phyloP scores from a whole-genome alignment of 2,113 vertebrate species.

The Festucalex cinctus region DNA sequence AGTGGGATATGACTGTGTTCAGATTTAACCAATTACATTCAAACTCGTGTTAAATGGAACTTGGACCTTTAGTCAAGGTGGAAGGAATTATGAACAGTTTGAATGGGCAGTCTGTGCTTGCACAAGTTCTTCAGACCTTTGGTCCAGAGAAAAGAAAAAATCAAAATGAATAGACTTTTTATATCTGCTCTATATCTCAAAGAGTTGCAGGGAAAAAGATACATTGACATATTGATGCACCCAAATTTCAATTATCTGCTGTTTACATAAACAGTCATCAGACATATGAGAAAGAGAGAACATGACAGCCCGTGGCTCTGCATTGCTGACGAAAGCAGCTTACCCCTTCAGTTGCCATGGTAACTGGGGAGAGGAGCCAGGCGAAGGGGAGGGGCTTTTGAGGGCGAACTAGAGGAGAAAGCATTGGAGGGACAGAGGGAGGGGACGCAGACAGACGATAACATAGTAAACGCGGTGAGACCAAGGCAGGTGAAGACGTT shows the following conservation, averaged over 20 bases:
- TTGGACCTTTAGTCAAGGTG: too few species aligned
- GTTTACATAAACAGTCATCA: slow-evolving; percentile 68
- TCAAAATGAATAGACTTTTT: too few species aligned
- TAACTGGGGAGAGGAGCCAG: slow-evolving; percentile 79
- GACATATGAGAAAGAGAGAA: slow-evolving; percentile 48
- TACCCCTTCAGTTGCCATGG: slow-evolving; percentile 88
- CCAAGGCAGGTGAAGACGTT: slow-evolving; percentile 34
- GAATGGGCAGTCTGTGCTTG: too few species aligned
- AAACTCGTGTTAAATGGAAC: neutral
- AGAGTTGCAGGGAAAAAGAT: slow-evolving; percentile 10
- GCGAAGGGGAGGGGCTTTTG: slow-evolving; percentile 76
- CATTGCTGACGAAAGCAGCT: slow-evolving; percentile 86
- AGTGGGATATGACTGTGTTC: neutral
- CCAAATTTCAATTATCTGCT: slow-evolving; percentile 41
- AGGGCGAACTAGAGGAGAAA: slow-evolving; percentile 80
- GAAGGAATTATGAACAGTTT: too few species aligned
- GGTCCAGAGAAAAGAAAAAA: too few species aligned
- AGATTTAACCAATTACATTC: neutral
- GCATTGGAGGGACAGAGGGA: slow-evolving; percentile 67
- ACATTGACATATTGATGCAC: slow-evolving; percentile 31
- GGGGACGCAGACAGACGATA: slow-evolving; percentile 63
- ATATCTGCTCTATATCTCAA: too few species aligned
- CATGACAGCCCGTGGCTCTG: slow-evolving; percentile 80
- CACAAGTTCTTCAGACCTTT: too few species aligned
- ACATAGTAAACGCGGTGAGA: slow-evolving; percentile 67